These are phyloP conservation scores for Dendroctonus valens DNA, from an alignment of 1,140 invertebrate genomes.

Conservation along the genomic window DNA sequence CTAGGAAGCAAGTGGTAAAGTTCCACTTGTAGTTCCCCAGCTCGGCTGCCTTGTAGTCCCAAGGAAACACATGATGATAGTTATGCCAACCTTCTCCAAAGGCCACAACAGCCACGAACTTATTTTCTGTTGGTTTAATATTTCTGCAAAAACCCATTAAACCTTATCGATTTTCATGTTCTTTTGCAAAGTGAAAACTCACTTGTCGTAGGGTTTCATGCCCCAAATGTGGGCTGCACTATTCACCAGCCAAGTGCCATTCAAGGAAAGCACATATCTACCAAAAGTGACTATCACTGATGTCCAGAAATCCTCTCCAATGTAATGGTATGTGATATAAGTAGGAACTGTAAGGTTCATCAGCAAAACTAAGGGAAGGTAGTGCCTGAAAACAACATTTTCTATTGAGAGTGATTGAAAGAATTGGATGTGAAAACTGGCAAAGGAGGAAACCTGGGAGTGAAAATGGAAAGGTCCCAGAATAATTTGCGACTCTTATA, in stretches of 20 bases:
- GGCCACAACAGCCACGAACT: slow-evolving; percentile 56
- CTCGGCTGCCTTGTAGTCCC: slow-evolving; percentile 71
- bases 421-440: too few species aligned
- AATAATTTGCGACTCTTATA: too few species aligned
- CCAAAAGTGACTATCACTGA: slow-evolving; percentile 57
- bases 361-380: slow-evolving; percentile 66
- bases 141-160: background rate
- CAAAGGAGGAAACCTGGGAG: too few species aligned
- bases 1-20: slow-evolving; percentile 54
- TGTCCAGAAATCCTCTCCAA: slow-evolving; percentile 55
- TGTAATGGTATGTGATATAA: slow-evolving; percentile 63
- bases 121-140: slow-evolving; percentile 62
- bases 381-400: slow-evolving; percentile 58
- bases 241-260: slow-evolving; percentile 79
- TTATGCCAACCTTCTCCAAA: slow-evolving; percentile 73
- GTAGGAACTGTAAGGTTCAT: slow-evolving; percentile 74
- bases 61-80: slow-evolving; percentile 76
- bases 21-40: slow-evolving; percentile 55
- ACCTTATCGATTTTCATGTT: background rate
- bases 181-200: slow-evolving; percentile 41
- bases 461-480: too few species aligned
- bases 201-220: slow-evolving; percentile 70
- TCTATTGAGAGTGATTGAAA: too few species aligned
- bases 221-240: slow-evolving; percentile 76
- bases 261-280: slow-evolving; percentile 63